Percentiles rank a stretch among this genome's conserved stretches.
These are phyloP conservation scores for Priocnemis perturbator DNA, from an alignment of 2,888 invertebrate species.

Conservation along the genomic window DNA sequence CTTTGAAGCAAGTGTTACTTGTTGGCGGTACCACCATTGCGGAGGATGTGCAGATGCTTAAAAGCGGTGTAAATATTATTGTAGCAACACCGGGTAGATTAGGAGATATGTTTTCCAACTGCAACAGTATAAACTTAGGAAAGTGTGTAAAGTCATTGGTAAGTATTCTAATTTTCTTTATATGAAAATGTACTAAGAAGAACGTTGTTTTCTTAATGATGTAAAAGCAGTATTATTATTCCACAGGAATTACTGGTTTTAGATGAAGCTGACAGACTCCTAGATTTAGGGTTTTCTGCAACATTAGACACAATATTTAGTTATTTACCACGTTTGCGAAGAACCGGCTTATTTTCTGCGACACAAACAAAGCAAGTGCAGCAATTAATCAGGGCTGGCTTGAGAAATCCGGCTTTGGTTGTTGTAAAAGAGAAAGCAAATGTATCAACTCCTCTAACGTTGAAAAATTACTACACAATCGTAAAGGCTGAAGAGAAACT, in stretches of 20 bases:
- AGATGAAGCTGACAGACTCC: conserved; percentile 96
- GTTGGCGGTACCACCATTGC: conserved; percentile 90
- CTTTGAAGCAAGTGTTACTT: conserved; percentile 79
- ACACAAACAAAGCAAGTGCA: conserved; percentile 97
- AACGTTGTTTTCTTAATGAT: neutral
- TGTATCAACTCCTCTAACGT: conserved; percentile 83
- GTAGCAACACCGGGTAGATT: conserved; percentile 97
- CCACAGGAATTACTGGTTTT: conserved; percentile 90
- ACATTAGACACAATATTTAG: conserved; percentile 92
- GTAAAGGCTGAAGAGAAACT: conserved; percentile 89
- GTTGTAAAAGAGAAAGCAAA: conserved; percentile 91
- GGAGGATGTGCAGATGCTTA: conserved; percentile 84
- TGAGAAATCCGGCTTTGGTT: conserved; percentile 94
- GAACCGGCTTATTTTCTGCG: conserved; percentile 99
- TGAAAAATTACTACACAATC: conserved; percentile 88
- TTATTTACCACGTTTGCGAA: conserved; percentile 92
- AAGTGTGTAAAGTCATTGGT: conserved; percentile 87
- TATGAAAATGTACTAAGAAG: conserved; percentile 4
- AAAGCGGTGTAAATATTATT: conserved; percentile 88
- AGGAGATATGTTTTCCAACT: conserved; percentile 88
- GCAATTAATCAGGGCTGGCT: conserved; percentile 93
- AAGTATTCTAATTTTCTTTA: conserved; percentile 57
- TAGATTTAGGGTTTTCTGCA: conserved; percentile 93
- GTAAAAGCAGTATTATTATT: neutral
- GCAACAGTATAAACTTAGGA: conserved; percentile 83